Evolutionary conservation across 2,113 vertebrate species (phyloP).

Genomic region (Tichodroma muraria): DNA sequence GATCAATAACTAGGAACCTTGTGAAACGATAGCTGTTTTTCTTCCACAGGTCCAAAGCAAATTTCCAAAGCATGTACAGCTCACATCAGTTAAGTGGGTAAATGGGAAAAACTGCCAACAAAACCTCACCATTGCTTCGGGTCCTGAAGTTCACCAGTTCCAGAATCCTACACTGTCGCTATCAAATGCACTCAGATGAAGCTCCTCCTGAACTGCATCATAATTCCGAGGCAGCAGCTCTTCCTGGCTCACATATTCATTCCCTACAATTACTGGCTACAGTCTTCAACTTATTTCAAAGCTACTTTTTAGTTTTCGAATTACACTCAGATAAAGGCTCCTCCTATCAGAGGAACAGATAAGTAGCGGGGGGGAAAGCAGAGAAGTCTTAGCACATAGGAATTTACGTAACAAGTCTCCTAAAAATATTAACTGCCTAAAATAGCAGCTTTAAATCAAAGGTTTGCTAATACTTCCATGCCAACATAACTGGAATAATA

Average conservation of each 20-base stretch:
- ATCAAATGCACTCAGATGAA: not conserved
- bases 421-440: not conserved
- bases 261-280: not conserved
- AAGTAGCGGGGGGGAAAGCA: not conserved
- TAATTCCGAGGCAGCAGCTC: not conserved
- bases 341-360: not conserved
- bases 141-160: not conserved
- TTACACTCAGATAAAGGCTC: not conserved
- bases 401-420: not conserved
- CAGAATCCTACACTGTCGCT: not conserved
- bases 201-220: not conserved
- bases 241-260: not conserved
- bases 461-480: not conserved
- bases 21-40: not conserved
- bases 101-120: not conserved
- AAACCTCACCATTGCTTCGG: not conserved
- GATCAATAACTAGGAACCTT: not conserved
- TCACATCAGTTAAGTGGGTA: too few relatives aligned
- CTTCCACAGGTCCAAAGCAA: not conserved
- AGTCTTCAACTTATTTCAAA: not conserved
- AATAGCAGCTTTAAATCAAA: not conserved
- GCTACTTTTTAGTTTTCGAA: not conserved
- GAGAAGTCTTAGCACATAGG: not conserved
- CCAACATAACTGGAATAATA: not conserved
- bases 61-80: not conserved